phyloP scores from a whole-genome alignment of 2,888 invertebrate genomes.

The Lampropteryx suffumata region DNA sequence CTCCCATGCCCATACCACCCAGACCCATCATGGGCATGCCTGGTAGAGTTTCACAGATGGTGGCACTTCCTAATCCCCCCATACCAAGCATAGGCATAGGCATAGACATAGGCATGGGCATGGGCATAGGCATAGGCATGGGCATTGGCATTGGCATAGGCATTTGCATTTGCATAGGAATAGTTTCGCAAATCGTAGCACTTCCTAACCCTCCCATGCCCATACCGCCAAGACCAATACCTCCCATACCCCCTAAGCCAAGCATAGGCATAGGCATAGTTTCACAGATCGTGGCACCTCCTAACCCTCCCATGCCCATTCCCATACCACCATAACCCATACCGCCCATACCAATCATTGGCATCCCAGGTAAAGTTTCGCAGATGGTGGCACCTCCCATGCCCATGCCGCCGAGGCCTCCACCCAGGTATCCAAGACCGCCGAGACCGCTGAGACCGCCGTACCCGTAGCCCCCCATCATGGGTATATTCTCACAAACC shows the following conservation, averaged over 20 bases:
- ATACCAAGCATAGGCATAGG: background rate
- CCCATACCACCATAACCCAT: no score
- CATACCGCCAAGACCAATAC: no score
- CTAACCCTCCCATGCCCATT: no score
- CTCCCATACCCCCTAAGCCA: no score
- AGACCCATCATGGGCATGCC: no score
- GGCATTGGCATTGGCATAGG: background rate
- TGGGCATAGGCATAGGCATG: background rate
- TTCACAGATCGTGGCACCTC: no score
- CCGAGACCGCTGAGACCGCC: constrained; percentile 18
- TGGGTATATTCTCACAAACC: constrained; percentile 46
- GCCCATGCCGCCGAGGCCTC: background rate
- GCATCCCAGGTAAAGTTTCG: constrained; percentile 21
- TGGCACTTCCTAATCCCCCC: constrained; percentile 6
- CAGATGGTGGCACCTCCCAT: constrained; percentile 13
- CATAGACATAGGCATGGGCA: background rate
- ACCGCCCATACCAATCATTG: constrained; percentile 10
- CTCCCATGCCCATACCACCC: constrained; percentile 12
- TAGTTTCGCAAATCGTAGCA: constrained; percentile 24
- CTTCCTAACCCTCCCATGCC: background rate
- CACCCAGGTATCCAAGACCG: constrained; percentile 6
- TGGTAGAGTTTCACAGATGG: constrained; percentile 19
- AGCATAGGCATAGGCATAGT: no score
- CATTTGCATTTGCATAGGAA: no score
- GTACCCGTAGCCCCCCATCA: constrained; percentile 26